phyloP scores from a whole-genome alignment of 2,797 vertebrate species.

The Eulemur rubriventer region DNA sequence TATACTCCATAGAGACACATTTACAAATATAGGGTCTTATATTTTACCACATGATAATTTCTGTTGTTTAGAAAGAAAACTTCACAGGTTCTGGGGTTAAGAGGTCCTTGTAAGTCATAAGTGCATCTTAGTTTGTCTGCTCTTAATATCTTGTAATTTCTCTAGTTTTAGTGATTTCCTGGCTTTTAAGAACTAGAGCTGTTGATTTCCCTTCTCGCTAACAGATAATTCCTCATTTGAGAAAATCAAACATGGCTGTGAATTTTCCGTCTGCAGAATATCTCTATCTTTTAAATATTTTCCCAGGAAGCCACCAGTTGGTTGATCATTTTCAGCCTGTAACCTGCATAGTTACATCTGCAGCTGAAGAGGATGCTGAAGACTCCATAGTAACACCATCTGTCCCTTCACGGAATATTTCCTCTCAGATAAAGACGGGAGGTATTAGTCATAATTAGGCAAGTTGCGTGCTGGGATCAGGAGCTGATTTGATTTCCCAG shows the following conservation, averaged over 20 bases:
- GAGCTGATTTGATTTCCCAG: conserved; percentile 75
- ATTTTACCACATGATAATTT: neutral
- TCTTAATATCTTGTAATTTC: neutral
- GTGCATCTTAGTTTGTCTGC: neutral
- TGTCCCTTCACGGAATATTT: conserved; percentile 79
- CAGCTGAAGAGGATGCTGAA: conserved; percentile 78
- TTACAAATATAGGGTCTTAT: neutral
- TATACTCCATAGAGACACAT: neutral
- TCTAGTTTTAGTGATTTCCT: neutral
- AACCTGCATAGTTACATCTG: conserved; percentile 79
- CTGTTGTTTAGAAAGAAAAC: neutral
- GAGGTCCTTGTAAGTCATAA: neutral
- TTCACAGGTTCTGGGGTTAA: neutral
- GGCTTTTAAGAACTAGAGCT: neutral
- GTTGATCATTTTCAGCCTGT: conserved; percentile 77
- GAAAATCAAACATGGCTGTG: conserved; percentile 19
- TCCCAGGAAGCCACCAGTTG: conserved; percentile 78
- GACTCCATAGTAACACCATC: conserved; percentile 83
- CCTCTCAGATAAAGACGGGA: conserved; percentile 78
- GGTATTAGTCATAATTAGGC: conserved; percentile 83
- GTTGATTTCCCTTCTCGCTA: conserved; percentile 28
- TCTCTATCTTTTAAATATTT: conserved; percentile 69
- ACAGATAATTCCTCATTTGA: conserved; percentile 14
- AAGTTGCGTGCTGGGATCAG: conserved; percentile 81
- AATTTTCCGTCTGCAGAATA: conserved; percentile 58